A percentile compares a stretch with the other conserved stretches of the same genome.
Conservation (phyloP, 2,888 invertebrate species). For the Aleiodes testaceus region DNA sequence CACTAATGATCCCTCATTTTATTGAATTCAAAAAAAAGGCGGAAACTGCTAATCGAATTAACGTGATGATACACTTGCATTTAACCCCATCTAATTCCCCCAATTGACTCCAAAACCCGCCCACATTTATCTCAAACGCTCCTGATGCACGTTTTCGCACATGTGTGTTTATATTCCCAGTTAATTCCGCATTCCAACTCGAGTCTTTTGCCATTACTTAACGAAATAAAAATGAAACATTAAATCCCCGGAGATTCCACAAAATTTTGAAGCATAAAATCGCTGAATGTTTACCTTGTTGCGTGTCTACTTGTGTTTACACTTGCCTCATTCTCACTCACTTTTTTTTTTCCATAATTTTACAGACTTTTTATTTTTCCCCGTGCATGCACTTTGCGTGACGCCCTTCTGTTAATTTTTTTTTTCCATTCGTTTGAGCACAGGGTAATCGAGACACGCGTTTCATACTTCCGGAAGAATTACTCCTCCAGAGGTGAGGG, state of each 20-base stretch:
- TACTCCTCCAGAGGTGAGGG: neutral
- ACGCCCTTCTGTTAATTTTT: neutral
- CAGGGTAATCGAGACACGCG: conserved; percentile 18
- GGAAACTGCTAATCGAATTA: conserved; percentile 41
- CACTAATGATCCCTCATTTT: neutral
- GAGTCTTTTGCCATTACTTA: neutral
- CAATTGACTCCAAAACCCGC: conserved; percentile 42
- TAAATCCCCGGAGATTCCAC: neutral
- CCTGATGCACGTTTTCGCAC: conserved; percentile 18
- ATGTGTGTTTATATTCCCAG: conserved; percentile 27
- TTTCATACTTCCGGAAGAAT: conserved; percentile 33
- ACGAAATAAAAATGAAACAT: neutral
- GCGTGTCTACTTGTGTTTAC: neutral
- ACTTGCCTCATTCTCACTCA: neutral
- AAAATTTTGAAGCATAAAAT: neutral
- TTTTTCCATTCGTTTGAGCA: conserved; percentile 12
- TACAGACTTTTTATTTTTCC: conserved; percentile 13
- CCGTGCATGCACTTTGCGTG: conserved; percentile 17
- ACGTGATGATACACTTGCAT: conserved; percentile 32
- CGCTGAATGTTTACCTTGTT: neutral
- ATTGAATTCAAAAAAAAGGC: conserved; percentile 30
- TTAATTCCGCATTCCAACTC: conserved; percentile 31
- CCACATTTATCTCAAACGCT: conserved; percentile 26
- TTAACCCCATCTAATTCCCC: conserved; percentile 42
- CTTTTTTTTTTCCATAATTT: conserved; percentile 3